These are phyloP conservation scores for Psammodynastes pulverulentus DNA, from an alignment of 2,113 vertebrate genomes.

Conservation along the genomic window DNA sequence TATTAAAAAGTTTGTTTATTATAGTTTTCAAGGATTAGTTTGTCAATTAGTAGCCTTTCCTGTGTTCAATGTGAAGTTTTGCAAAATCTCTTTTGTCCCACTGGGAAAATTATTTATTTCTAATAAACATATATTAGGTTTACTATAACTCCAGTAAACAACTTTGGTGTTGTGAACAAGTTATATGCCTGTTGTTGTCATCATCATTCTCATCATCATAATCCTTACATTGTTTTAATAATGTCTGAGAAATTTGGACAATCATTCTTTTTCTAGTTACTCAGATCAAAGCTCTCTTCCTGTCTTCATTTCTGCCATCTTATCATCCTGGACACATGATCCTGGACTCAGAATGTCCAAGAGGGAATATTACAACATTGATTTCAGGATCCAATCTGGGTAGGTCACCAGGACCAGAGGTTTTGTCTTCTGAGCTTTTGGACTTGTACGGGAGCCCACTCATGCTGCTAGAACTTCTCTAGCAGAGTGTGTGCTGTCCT, in stretches of 20 bases:
- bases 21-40: not conserved
- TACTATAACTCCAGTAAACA: not conserved
- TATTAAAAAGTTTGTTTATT: not conserved
- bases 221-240: not conserved
- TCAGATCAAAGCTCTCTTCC: not conserved
- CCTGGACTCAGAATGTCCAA: not conserved
- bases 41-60: not conserved
- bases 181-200: not conserved
- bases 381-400: too few relatives aligned
- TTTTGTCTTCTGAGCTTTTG: too few relatives aligned
- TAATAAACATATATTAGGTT: not conserved
- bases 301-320: not conserved
- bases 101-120: not conserved
- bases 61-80: not conserved
- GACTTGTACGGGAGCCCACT: too few relatives aligned
- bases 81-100: not conserved
- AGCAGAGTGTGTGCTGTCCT: too few relatives aligned
- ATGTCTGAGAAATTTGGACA: not conserved
- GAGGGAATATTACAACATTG: not conserved
- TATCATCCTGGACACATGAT: not conserved
- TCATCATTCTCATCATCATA: not conserved
- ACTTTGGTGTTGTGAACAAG: not conserved
- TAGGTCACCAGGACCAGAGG: too few relatives aligned
- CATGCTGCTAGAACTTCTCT: too few relatives aligned
- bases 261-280: not conserved